phyloP scores from a whole-genome alignment of 2,797 vertebrate genomes.

The Phrynocephalus vlangalii region DNA sequence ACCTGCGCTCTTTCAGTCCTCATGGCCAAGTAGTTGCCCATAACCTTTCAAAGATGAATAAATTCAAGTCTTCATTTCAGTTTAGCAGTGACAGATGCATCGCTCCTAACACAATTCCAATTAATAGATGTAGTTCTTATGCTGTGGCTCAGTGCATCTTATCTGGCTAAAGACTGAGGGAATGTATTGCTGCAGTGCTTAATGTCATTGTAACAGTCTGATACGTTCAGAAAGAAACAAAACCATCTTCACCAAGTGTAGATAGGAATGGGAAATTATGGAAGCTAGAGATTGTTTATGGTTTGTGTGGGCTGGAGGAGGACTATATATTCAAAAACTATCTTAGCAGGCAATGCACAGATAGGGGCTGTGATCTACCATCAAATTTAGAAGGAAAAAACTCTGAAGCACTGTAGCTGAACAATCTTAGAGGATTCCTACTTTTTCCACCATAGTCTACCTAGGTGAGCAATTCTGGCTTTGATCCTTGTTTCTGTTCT shows the following conservation, averaged over 20 bases:
- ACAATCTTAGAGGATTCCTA: neutral
- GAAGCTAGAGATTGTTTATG: too few relatives aligned
- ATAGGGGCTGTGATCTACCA: neutral
- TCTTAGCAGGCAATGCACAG: neutral
- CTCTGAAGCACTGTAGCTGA: neutral
- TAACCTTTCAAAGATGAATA: neutral
- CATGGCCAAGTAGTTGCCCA: neutral
- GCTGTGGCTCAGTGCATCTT: neutral
- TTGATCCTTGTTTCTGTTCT: too few relatives aligned
- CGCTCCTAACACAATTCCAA: neutral
- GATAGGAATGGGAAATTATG: too few relatives aligned
- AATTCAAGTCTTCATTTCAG: neutral
- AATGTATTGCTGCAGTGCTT: too few relatives aligned
- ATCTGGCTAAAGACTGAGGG: neutral
- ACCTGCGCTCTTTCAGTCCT: neutral
- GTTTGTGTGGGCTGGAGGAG: neutral
- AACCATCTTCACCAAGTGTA: neutral
- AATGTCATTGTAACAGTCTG: neutral
- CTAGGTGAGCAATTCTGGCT: too few relatives aligned
- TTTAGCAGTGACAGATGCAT: neutral
- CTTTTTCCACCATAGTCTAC: too few relatives aligned
- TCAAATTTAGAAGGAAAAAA: neutral
- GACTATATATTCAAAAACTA: neutral
- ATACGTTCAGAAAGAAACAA: neutral
- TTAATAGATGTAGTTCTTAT: neutral